Evolutionary conservation across 2,888 invertebrate species (phyloP), one percentile per base, ranked within the genome.

Genomic region (Imbricaverruca yamaguchii): DNA sequence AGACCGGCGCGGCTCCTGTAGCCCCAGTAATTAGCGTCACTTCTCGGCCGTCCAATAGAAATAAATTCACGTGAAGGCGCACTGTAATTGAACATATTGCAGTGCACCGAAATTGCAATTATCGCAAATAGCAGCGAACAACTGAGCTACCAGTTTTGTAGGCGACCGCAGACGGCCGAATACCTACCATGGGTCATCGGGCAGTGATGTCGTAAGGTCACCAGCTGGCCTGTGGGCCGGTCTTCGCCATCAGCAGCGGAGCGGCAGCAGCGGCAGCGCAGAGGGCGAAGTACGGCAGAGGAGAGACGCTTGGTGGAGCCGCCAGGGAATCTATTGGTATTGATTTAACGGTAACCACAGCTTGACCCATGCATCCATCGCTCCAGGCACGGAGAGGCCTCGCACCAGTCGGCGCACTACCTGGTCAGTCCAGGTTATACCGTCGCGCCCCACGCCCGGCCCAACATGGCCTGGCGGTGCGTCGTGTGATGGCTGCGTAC

Each of bases 31-130:
- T 74, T 74, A 74, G 53, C 74, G 74, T 21, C 74, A 53, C 74
- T 74, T 39, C 74, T 74, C 18, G 15, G 74, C 53, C 74, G 74
- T 74, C 74, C 74, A 74, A 74, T 74, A 39, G 74, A 74, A 74
- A 74, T 74, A 74, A 74, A 74, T 74, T 74, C 74, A 13, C 74
- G 53, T 74, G 74, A 53, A 74, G 74, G 53, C 74, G 74, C 74
- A 53, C 53, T 74, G 13, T 74, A 74, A 74, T 74, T 67, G 74
- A 39, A 39, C 53, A 74, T 39, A 53, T 53, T 39, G 53, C 74
- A 15, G 53, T 74, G 74, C 74, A 74, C 53, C 53, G 74, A 53
- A 53, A 74, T 74, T 74, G 74, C 74, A 74, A 74, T 74, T 74
- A 74, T 53, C 39, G 39, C 74, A 25, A 53, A 65, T 65, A 23